A percentile compares a stretch with the other conserved stretches of the same genome.
Conservation (phyloP, 2,888 invertebrate species). For the Nemotelus nigrinus region DNA sequence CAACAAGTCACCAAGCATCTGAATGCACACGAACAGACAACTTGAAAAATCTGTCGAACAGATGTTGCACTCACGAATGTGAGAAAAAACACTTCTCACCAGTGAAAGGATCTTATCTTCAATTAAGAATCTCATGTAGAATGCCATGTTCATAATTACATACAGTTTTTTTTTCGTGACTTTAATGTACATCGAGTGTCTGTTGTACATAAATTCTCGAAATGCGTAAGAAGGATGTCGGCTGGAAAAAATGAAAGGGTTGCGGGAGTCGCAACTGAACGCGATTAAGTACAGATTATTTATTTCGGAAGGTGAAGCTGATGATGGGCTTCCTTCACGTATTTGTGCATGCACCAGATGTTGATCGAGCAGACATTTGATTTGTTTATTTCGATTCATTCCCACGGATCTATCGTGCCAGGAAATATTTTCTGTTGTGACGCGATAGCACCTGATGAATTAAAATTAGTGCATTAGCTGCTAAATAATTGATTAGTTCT, state of each 20-base stretch:
- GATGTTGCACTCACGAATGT: constrained; percentile 34
- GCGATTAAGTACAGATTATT: constrained; percentile 23
- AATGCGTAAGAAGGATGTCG: not conserved
- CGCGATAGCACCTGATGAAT: no score
- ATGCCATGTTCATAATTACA: constrained; percentile 38
- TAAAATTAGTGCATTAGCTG: no score
- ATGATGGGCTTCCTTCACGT: constrained; percentile 7
- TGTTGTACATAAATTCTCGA: constrained; percentile 17
- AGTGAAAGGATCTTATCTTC: constrained; percentile 24
- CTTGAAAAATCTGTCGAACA: constrained; percentile 34
- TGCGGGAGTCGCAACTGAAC: constrained; percentile 44
- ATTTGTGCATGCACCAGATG: constrained; percentile 27
- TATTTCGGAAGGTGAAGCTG: constrained; percentile 27
- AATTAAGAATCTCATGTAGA: constrained; percentile 1
- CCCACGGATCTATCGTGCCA: no score
- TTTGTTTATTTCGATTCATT: no score
- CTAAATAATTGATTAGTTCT: no score
- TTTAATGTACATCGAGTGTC: constrained; percentile 16
- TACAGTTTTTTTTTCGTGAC: not conserved
- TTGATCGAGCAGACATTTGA: not conserved
- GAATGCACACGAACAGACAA: not conserved
- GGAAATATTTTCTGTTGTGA: no score
- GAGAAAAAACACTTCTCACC: constrained; percentile 43
- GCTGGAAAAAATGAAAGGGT: constrained; percentile 28
- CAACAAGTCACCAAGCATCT: constrained; percentile 11